Evolutionary conservation across 2,888 invertebrate species (phyloP).

Genomic region (Gortyna flavago): DNA sequence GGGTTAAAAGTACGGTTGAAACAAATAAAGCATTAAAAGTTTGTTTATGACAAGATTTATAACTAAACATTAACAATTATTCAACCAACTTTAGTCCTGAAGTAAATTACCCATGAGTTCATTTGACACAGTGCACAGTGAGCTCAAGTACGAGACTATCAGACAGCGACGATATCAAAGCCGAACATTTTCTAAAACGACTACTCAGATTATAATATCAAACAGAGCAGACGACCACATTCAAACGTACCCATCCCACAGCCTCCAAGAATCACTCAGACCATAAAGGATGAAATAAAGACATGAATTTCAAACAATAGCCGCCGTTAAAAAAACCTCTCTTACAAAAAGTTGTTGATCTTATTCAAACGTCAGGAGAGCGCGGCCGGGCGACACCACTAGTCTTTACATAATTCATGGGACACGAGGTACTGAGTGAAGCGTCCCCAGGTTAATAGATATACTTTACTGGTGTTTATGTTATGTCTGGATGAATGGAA

Average conservation of each 20-base stretch:
- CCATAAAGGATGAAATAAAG: conserved; percentile 41
- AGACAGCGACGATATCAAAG: not conserved
- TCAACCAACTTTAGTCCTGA: not conserved
- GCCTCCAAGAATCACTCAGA: conserved; percentile 10
- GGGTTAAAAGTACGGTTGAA: conserved; percentile 8
- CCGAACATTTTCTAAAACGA: not conserved
- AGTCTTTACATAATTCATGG: conserved; percentile 79
- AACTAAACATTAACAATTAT: not conserved
- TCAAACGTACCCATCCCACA: not conserved
- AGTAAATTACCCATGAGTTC: not conserved
- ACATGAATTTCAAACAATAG: conserved; percentile 54
- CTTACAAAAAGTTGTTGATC: conserved; percentile 50
- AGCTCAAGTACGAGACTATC: not conserved
- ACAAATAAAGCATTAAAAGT: conserved; percentile 21
- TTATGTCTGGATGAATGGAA: conserved; percentile 31
- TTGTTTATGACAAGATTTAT: conserved; percentile 7
- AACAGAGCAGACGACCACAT: not conserved
- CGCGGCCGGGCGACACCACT: conserved; percentile 45
- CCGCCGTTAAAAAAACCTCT: conserved; percentile 53
- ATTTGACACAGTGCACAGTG: not conserved
- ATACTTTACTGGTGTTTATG: conserved; percentile 72
- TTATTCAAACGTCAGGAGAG: conserved; percentile 71
- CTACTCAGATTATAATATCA: not conserved
- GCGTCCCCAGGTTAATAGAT: conserved; percentile 85
- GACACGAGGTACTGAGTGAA: conserved; percentile 74